A percentile compares a stretch with the other conserved stretches of the same genome.
Conservation (phyloP, 2,888 invertebrate species). For the Hylaea fasciaria region DNA sequence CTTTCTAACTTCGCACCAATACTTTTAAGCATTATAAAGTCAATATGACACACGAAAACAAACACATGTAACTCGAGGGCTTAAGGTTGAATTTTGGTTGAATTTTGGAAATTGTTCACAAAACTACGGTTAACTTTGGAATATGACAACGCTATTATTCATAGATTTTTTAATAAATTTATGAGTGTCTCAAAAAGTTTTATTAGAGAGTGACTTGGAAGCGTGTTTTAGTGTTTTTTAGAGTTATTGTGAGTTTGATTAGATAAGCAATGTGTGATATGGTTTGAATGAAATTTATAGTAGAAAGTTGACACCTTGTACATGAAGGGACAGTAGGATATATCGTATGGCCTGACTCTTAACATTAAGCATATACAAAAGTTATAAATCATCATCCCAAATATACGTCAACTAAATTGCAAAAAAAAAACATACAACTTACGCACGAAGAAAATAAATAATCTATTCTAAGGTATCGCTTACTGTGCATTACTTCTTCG, state of each 20-base stretch:
- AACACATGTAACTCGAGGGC: constrained; percentile 20
- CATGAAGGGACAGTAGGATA: constrained; percentile 2
- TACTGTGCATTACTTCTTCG: too few species aligned
- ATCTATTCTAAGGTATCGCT: too few species aligned
- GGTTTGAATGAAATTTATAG: constrained; percentile 56
- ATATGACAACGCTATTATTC: constrained; percentile 60
- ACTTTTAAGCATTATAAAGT: constrained; percentile 52
- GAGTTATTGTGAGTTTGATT: constrained; percentile 57
- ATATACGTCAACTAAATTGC: too few species aligned
- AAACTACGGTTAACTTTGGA: constrained; percentile 10
- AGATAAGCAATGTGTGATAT: constrained; percentile 56
- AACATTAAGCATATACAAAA: too few species aligned
- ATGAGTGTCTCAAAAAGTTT: constrained; percentile 64
- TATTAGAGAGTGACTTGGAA: constrained; percentile 65
- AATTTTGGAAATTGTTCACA: constrained; percentile 6
- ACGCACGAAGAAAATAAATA: too few species aligned
- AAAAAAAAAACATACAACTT: too few species aligned
- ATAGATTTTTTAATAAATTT: constrained; percentile 80
- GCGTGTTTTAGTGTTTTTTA: constrained; percentile 38
- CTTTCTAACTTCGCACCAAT: constrained; percentile 76
- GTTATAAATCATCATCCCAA: too few species aligned
- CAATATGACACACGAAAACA: constrained; percentile 37
- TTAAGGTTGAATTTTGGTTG: constrained; percentile 43
- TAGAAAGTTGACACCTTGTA: constrained; percentile 48
- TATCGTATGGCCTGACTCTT: too few species aligned